phyloP scores from a whole-genome alignment of 2,797 vertebrate species.

The Muscicapa comitata region DNA sequence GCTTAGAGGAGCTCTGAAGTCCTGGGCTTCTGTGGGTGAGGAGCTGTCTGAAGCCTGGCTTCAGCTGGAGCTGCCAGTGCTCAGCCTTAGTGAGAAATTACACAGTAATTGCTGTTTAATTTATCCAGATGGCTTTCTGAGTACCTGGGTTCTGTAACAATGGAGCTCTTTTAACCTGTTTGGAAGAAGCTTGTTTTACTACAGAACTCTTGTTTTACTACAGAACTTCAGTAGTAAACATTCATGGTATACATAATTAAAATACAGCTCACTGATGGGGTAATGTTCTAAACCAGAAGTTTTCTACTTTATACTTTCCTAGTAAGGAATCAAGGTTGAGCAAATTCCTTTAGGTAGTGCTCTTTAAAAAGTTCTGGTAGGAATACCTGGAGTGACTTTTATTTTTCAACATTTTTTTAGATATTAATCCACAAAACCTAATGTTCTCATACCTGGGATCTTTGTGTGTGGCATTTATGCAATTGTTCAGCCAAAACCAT shows the following conservation, averaged over 20 bases:
- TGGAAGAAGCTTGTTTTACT: not conserved
- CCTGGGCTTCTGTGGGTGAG: accelerated
- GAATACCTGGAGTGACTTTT: not conserved
- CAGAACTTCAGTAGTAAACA: not conserved
- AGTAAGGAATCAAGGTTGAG: not conserved
- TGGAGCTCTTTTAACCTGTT: not conserved
- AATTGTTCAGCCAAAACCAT: not conserved
- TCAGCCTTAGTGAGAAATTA: not conserved
- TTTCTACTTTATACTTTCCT: not conserved
- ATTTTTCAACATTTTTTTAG: not conserved
- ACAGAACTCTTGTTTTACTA: not conserved
- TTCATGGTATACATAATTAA: not conserved
- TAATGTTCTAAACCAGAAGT: not conserved
- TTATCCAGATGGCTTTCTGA: not conserved
- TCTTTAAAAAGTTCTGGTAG: not conserved
- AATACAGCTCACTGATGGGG: not conserved
- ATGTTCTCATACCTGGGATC: not conserved
- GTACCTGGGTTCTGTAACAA: not conserved
- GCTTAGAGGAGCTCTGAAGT: not conserved
- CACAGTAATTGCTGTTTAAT: not conserved
- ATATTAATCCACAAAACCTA: not conserved
- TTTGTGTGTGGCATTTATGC: not conserved
- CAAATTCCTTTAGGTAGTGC: not conserved
- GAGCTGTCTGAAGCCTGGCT: not conserved
- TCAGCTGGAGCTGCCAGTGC: not conserved